Conservation (phyloP, 2,113 vertebrate species). For the Oreotrochilus melanogaster region DNA sequence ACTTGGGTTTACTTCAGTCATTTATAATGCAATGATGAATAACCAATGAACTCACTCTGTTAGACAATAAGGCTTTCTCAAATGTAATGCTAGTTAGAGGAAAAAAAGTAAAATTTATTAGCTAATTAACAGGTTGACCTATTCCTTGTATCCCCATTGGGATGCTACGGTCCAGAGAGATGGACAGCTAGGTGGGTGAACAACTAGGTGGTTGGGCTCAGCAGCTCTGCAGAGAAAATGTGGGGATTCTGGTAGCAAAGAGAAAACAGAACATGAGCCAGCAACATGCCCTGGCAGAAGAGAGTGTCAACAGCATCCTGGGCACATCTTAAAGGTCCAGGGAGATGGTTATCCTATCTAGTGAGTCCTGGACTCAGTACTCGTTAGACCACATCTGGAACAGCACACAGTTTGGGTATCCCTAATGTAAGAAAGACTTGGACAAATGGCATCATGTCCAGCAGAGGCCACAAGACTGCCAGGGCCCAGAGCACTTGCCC, state of each 20-base stretch:
- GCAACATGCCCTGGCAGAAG: not conserved
- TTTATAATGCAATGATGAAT: not conserved
- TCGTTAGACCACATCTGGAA: not conserved
- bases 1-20: not conserved
- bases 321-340: not conserved
- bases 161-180: not conserved
- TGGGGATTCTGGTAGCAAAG: not conserved
- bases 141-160: not conserved
- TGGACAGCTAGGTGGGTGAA: not conserved
- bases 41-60: not conserved
- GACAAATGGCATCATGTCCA: not conserved
- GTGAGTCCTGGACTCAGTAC: not conserved
- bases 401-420: not conserved
- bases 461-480: accelerated
- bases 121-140: not conserved
- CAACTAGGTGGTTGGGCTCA: not conserved
- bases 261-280: not conserved
- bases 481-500: not conserved
- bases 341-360: not conserved
- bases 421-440: not conserved
- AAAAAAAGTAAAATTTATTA: not conserved
- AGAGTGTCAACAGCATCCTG: not conserved
- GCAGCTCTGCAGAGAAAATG: not conserved
- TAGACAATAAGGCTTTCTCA: not conserved
- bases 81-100: not conserved